phyloP scores from a whole-genome alignment of 2,113 vertebrate genomes.

The human (Homo sapiens) region DNA sequence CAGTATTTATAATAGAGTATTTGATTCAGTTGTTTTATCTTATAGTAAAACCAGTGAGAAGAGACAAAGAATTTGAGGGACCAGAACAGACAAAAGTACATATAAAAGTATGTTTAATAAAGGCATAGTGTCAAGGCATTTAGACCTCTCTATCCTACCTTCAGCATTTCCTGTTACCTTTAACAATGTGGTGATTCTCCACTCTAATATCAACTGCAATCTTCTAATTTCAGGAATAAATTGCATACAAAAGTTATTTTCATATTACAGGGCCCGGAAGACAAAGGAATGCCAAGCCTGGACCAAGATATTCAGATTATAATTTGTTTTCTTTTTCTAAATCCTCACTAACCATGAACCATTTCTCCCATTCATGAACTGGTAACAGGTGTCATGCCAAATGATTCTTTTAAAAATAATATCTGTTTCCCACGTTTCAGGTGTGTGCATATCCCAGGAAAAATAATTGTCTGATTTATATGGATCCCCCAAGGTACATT shows the following conservation, averaged over 20 bases:
- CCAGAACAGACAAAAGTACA: conserved; percentile 1
- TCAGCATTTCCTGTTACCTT: neutral
- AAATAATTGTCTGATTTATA: neutral
- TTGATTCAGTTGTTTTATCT: conserved; percentile 42
- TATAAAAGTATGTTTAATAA: conserved; percentile 19
- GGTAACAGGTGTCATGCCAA: neutral
- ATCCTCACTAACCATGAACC: neutral
- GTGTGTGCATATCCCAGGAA: neutral
- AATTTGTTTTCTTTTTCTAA: neutral
- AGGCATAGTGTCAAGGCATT: neutral
- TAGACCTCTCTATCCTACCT: conserved; percentile 50
- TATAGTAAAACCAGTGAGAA: conserved; percentile 51
- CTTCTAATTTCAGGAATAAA: neutral
- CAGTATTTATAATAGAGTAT: conserved; percentile 73
- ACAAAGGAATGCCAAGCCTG: neutral
- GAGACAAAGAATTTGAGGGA: conserved; percentile 24
- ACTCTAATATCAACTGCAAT: neutral
- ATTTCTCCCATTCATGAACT: neutral
- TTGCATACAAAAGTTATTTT: neutral
- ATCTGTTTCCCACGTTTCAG: neutral
- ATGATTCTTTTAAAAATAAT: neutral
- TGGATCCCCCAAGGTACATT: neutral
- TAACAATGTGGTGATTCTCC: neutral
- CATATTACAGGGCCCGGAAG: neutral
- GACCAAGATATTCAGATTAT: neutral